A percentile compares a stretch with the other conserved stretches of the same genome.
Evolutionary conservation across 1,140 invertebrate species (phyloP).

Genomic region (Camponotus floridanus): DNA sequence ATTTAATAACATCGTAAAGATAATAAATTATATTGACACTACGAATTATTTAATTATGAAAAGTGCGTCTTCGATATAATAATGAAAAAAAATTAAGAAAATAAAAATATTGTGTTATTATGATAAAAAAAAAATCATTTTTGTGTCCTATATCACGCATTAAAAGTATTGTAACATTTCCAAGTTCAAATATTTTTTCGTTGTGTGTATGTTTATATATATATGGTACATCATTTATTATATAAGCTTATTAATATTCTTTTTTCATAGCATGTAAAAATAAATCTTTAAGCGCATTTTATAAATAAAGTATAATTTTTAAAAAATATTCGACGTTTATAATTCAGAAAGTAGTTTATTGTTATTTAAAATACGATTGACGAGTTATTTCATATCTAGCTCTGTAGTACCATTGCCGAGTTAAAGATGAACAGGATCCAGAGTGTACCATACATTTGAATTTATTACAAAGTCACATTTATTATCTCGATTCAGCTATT

Average conservation of each 20-base stretch:
- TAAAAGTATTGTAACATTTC: conserved; percentile 2
- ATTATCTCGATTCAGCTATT: conserved; percentile 78
- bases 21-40: conserved; percentile 18
- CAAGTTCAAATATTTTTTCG: conserved; percentile 16
- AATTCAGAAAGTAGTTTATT: neutral
- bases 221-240: neutral
- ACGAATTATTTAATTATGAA: conserved; percentile 26
- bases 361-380: neutral
- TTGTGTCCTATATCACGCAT: neutral
- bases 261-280: conserved; percentile 22
- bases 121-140: neutral
- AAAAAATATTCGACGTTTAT: neutral
- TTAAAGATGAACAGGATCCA: conserved; percentile 64
- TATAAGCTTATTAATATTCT: neutral
- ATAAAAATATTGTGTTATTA: neutral
- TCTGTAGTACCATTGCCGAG: conserved; percentile 43
- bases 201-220: neutral
- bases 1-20: neutral
- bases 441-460: conserved; percentile 70
- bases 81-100: neutral
- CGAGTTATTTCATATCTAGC: neutral
- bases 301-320: conserved; percentile 1
- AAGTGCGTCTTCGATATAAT: neutral
- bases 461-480: conserved; percentile 83
- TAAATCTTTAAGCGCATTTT: conserved; percentile 6